Conservation (phyloP, 2,888 invertebrate species). For the Cerastis rubricosa region DNA sequence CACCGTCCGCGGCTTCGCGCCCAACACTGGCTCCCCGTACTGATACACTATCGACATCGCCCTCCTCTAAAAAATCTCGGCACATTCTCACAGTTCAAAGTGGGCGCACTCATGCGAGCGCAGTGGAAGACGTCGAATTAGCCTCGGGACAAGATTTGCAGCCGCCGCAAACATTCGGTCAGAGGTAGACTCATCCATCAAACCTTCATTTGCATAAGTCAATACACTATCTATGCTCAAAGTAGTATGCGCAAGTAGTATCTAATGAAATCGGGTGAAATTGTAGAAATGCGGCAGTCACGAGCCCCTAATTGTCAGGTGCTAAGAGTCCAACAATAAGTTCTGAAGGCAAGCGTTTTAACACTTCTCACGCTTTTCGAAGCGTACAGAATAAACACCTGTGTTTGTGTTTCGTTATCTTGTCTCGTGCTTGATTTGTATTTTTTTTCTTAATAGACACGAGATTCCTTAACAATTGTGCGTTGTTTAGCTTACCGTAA, state of each 20-base stretch:
- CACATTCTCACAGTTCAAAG: slow-evolving; percentile 74
- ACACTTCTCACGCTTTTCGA: slow-evolving; percentile 79
- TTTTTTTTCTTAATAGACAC: slow-evolving; percentile 49
- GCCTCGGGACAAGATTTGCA: slow-evolving; percentile 77
- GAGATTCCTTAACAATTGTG: slow-evolving; percentile 54
- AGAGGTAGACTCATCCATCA: slow-evolving; percentile 52
- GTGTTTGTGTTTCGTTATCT: slow-evolving; percentile 81
- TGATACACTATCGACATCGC: slow-evolving; percentile 76
- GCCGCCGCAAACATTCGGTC: slow-evolving; percentile 68
- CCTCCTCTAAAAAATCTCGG: slow-evolving; percentile 75
- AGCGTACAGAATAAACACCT: slow-evolving; percentile 74
- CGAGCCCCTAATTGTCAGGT: slow-evolving; percentile 74
- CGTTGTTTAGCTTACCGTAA: slow-evolving; percentile 49
- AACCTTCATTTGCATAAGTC: slow-evolving; percentile 44
- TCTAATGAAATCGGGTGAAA: slow-evolving; percentile 51
- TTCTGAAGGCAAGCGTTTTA: slow-evolving; percentile 72
- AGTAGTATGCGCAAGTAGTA: slow-evolving; percentile 12
- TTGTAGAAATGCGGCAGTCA: slow-evolving; percentile 68
- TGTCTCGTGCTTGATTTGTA: slow-evolving; percentile 60
- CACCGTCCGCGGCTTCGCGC: slow-evolving; percentile 77
- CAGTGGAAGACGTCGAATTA: slow-evolving; percentile 67
- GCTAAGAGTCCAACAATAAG: slow-evolving; percentile 75
- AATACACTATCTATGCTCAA: slow-evolving; percentile 34
- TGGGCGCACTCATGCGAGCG: slow-evolving; percentile 63
- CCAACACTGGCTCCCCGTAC: slow-evolving; percentile 75